Evolutionary conservation across 1,140 invertebrate species (phyloP), one percentile per base, ranked within the genome.

Genomic region (Drosophila tristis): DNA sequence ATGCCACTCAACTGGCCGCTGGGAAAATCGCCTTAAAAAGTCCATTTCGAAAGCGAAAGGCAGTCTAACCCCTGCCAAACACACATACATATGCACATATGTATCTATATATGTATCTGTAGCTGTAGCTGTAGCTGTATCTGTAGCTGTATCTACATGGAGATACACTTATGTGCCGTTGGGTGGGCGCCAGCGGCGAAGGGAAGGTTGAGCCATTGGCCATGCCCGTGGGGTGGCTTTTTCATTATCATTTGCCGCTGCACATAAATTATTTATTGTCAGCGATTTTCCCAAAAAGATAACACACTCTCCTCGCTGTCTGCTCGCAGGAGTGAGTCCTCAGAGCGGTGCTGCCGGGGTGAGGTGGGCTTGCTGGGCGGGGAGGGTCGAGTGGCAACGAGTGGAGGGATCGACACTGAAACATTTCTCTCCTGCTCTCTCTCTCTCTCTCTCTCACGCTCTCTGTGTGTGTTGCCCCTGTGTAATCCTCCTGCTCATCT

Each of bases 241-340:
- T 86, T 86, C 81, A 86, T 86, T 86, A 86, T 86, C 81, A 86
- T 87, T 86, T 86, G 82, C 81, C 73, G 56, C 78, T 78, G 78
- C 81, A 86, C 82, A 86, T 86, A 86, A 86, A 86, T 86, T 87
- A 86, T 86, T 86, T 86, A 86, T 86, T 86, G 82, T 81, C 87
- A 86, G 81, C 81, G 81, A 86, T 86, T 86, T 86, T 78, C 82
- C 84, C 85, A 86, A 86, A 86, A 86, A 86, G 84, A 86, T 87
- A 86, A 86, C 77, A 73, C 26, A n/a, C 43, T 15, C 48, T 71
- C 15, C 39, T 13, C 4, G 20, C 9, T 15, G 20, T 20, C 20
- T 20, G 2, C 20, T 20, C 1, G 20, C 20, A 20, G 20, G 20
- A 20, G 20, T 20, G 20, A 2, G 20, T 20, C 20, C 20, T 20